These are phyloP conservation scores for Neostethus bicornis DNA, from an alignment of 2,797 vertebrate genomes.

Conservation along the genomic window DNA sequence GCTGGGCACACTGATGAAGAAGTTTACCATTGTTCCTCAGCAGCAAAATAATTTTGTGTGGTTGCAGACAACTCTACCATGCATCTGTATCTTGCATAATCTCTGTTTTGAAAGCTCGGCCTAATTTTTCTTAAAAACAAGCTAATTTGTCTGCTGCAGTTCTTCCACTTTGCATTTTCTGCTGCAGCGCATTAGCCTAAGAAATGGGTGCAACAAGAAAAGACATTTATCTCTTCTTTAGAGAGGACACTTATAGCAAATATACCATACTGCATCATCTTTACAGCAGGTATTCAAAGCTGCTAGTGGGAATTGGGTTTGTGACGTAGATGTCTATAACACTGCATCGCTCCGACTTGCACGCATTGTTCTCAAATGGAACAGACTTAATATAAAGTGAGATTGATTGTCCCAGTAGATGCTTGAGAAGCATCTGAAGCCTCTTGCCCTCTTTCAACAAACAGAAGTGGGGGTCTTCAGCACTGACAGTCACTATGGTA, in stretches of 20 bases:
- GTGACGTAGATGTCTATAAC: neutral
- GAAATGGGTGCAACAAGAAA: slow-evolving; percentile 44
- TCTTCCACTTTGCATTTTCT: slow-evolving; percentile 37
- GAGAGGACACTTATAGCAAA: slow-evolving; percentile 18
- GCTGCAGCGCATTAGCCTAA: slow-evolving; percentile 41
- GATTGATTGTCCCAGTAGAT: slow-evolving; percentile 54
- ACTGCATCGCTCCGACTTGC: neutral
- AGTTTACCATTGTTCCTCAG: slow-evolving; percentile 36
- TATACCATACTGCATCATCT: slow-evolving; percentile 21
- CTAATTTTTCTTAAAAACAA: slow-evolving; percentile 34
- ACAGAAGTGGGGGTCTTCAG: slow-evolving; percentile 49
- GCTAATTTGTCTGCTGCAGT: slow-evolving; percentile 41
- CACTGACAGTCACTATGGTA: slow-evolving; percentile 61
- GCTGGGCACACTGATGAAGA: slow-evolving; percentile 17
- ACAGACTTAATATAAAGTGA: slow-evolving; percentile 44
- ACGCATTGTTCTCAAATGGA: slow-evolving; percentile 44
- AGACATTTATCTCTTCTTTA: slow-evolving; percentile 36
- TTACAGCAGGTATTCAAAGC: slow-evolving; percentile 32
- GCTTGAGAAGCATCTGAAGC: slow-evolving; percentile 43
- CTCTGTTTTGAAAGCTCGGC: slow-evolving; percentile 3
- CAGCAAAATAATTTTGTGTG: slow-evolving; percentile 6
- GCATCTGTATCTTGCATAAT: slow-evolving; percentile 26
- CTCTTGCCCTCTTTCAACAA: slow-evolving; percentile 36
- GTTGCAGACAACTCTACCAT: slow-evolving; percentile 22
- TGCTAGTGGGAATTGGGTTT: neutral